phyloP scores from a whole-genome alignment of 2,797 vertebrate species.

The Tapera naevia region DNA sequence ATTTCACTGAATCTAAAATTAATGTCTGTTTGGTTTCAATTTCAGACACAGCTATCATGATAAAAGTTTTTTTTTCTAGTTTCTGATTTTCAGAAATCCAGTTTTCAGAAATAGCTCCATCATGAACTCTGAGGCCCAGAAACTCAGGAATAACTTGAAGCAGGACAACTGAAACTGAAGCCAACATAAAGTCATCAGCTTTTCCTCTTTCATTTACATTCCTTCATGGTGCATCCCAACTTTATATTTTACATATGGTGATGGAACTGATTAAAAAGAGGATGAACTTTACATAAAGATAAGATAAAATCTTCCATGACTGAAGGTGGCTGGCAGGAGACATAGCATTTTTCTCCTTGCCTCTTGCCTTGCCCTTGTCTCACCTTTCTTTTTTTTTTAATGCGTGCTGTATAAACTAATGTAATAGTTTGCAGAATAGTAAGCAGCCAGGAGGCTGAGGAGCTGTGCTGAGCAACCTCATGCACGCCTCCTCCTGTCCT shows the following conservation, averaged over 20 bases:
- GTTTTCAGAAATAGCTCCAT: not conserved
- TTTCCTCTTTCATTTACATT: not conserved
- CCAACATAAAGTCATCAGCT: not conserved
- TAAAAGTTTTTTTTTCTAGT: not conserved
- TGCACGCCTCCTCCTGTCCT: not conserved
- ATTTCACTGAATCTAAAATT: not conserved
- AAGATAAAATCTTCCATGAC: not conserved
- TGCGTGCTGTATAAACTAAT: not conserved
- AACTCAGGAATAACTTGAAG: not conserved
- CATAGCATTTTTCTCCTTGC: not conserved
- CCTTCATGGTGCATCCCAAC: not conserved
- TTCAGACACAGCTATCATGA: fast-evolving
- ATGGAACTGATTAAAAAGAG: not conserved
- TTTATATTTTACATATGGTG: fast-evolving
- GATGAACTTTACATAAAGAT: not conserved
- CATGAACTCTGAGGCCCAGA: not conserved
- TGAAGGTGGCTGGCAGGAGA: not conserved
- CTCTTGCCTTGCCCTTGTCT: not conserved
- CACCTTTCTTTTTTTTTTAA: not conserved
- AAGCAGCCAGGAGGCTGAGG: not conserved
- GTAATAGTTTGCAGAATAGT: not conserved
- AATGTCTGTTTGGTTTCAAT: not conserved
- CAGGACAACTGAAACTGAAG: not conserved
- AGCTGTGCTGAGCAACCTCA: not conserved
- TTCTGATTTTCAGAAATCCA: not conserved